Conservation (phyloP, 2,113 vertebrate genomes). For the Glaucidium brasilianum region DNA sequence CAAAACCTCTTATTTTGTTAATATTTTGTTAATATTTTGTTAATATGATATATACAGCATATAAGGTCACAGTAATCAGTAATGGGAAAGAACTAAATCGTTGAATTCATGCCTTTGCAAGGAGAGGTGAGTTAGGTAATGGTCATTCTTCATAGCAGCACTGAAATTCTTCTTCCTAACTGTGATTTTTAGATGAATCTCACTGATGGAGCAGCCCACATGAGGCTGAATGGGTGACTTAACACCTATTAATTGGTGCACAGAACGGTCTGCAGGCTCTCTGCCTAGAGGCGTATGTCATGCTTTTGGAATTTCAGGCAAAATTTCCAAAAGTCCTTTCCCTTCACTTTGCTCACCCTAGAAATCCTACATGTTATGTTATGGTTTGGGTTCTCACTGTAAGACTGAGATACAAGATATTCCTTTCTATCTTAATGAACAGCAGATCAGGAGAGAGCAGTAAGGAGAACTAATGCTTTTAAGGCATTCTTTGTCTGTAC, state of each 20-base stretch:
- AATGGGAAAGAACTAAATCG: background rate
- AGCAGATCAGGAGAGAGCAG: background rate
- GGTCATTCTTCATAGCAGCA: background rate
- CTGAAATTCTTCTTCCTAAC: background rate
- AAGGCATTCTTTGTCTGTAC: background rate
- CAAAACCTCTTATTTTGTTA: background rate
- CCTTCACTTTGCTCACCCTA: background rate
- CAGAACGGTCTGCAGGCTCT: background rate
- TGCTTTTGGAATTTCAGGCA: background rate
- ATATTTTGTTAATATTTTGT: background rate
- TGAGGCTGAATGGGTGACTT: background rate
- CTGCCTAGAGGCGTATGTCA: background rate
- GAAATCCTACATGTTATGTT: background rate
- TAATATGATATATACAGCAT: background rate
- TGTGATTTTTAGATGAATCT: background rate
- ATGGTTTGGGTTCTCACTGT: background rate
- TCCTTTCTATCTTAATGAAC: background rate
- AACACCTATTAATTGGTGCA: background rate
- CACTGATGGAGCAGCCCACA: background rate
- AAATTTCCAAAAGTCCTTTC: background rate
- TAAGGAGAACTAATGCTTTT: background rate
- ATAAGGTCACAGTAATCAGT: background rate
- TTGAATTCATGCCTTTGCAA: background rate
- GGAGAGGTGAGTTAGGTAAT: background rate
- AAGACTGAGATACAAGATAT: background rate